These are phyloP conservation scores for Rhodeus uyekii DNA, from an alignment of 2,797 vertebrate species.

Conservation along the genomic window DNA sequence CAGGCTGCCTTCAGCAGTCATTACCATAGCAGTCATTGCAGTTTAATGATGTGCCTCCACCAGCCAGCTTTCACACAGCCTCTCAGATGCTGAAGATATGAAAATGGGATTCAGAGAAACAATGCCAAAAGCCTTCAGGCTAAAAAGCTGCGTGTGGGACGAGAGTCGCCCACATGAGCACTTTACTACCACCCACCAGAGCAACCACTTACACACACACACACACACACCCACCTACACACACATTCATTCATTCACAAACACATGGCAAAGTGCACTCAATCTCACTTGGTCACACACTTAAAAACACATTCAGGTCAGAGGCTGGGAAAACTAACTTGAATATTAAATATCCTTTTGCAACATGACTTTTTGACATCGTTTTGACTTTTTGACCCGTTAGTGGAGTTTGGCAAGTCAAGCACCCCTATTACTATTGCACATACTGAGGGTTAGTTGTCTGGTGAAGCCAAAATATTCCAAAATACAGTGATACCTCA, in stretches of 20 bases:
- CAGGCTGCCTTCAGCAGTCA: slow-evolving; percentile 42
- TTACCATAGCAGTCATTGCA: slow-evolving; percentile 51
- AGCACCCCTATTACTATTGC: not conserved
- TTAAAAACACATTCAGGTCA: slow-evolving; percentile 25
- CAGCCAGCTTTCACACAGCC: slow-evolving; percentile 36
- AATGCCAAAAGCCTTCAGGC: slow-evolving; percentile 48
- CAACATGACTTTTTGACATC: not conserved
- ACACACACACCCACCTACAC: not conserved
- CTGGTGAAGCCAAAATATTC: not conserved
- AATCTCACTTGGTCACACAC: not conserved
- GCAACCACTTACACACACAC: slow-evolving; percentile 4
- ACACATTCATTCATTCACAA: slow-evolving; percentile 15
- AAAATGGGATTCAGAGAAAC: slow-evolving; percentile 54
- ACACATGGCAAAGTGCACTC: slow-evolving; percentile 16
- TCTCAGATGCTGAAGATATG: slow-evolving; percentile 49
- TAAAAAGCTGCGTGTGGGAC: slow-evolving; percentile 50
- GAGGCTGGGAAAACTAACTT: not conserved
- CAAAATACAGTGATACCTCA: too few relatives aligned
- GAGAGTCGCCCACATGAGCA: slow-evolving; percentile 41
- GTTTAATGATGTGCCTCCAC: slow-evolving; percentile 59
- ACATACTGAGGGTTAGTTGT: not conserved
- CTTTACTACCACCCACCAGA: slow-evolving; percentile 19
- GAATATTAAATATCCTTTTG: not conserved
- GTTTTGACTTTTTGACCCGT: too few relatives aligned
- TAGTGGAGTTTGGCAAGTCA: not conserved